A percentile compares a stretch with the other conserved stretches of the same genome.
Evolutionary conservation across 1,140 invertebrate genomes (phyloP).

Genomic region (Drosophila lacertosa): DNA sequence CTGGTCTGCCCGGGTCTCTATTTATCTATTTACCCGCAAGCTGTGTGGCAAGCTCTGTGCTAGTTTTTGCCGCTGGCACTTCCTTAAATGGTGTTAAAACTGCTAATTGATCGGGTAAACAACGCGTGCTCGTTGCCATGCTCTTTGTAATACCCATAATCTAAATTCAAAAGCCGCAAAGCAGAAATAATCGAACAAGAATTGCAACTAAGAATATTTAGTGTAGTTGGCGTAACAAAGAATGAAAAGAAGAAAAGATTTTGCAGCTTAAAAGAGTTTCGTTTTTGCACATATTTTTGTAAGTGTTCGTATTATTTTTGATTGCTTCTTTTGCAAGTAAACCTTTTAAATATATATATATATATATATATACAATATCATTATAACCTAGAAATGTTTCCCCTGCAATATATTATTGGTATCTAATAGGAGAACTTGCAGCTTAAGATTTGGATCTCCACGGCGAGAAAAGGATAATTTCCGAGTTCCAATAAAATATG

Average conservation of each 20-base stretch:
- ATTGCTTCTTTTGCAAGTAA: no score
- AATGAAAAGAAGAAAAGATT: neutral
- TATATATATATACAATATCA: no score
- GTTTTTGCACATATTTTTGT: no score
- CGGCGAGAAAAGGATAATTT: no score
- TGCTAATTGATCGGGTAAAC: slow-evolving; percentile 64
- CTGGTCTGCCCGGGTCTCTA: slow-evolving; percentile 2
- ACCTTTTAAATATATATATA: no score
- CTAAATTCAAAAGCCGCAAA: slow-evolving; percentile 34
- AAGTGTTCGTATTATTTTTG: no score
- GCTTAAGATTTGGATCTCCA: no score
- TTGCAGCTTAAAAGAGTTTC: no score
- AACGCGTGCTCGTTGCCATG: slow-evolving; percentile 78
- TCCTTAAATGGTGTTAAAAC: slow-evolving; percentile 46
- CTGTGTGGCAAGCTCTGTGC: slow-evolving; percentile 68
- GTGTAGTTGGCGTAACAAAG: neutral
- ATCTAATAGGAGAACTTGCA: no score
- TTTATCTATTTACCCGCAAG: slow-evolving; percentile 66
- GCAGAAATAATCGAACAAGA: neutral
- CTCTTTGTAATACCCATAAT: slow-evolving; percentile 43
- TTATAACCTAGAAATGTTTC: no score
- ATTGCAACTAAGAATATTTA: neutral
- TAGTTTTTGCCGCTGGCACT: slow-evolving; percentile 44
- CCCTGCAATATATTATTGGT: no score
- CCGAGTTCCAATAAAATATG: no score